These are phyloP conservation scores for Acleris holmiana DNA, from an alignment of 2,888 invertebrate species.

Conservation along the genomic window DNA sequence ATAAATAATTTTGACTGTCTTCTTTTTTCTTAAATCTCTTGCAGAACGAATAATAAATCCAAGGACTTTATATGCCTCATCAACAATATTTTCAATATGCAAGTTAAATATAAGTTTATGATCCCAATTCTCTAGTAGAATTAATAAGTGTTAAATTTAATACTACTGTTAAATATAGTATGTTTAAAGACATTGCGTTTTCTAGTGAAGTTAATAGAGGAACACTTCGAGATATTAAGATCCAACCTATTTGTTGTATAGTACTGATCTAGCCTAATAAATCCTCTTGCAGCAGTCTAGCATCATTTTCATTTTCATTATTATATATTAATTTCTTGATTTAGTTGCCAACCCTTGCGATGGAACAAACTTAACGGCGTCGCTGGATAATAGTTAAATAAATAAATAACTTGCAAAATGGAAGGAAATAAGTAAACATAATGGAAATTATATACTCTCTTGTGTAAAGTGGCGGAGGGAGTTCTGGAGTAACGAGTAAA, in stretches of 20 bases:
- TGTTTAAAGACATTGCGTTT: neutral
- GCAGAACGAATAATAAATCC: neutral
- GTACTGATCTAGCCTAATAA: neutral
- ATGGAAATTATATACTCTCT: too few species aligned
- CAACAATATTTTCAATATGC: neutral
- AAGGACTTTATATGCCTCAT: neutral
- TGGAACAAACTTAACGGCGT: too few species aligned
- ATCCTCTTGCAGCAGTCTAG: neutral
- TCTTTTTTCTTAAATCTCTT: neutral
- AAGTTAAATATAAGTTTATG: neutral
- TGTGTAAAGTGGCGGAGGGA: too few species aligned
- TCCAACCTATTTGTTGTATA: neutral
- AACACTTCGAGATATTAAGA: neutral
- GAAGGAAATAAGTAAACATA: too few species aligned
- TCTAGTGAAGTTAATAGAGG: neutral
- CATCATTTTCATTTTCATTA: too few species aligned
- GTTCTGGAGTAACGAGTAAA: too few species aligned
- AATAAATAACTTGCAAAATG: too few species aligned
- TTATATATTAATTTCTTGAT: too few species aligned
- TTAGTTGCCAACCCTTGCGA: too few species aligned
- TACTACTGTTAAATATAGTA: neutral
- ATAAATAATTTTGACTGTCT: neutral
- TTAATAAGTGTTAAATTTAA: neutral
- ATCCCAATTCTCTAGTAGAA: neutral
- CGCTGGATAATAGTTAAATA: too few species aligned